Percentiles rank a stretch among this genome's conserved stretches.
phyloP scores from a whole-genome alignment of 2,113 vertebrate genomes.

The Perca flavescens region DNA sequence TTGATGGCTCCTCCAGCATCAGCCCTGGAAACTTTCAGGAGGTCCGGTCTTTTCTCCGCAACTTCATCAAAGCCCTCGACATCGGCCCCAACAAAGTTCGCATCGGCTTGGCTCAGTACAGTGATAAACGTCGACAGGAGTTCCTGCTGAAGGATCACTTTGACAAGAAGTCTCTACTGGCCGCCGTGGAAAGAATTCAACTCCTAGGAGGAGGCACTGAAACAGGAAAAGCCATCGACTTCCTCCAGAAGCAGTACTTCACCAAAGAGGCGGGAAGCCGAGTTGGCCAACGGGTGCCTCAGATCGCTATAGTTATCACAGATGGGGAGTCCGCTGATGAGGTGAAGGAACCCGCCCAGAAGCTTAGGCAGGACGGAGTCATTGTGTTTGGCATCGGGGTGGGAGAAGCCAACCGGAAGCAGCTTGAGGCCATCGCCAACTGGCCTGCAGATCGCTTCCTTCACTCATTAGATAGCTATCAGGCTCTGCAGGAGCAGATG shows the following conservation, averaged over 20 bases:
- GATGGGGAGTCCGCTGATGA: slow-evolving; percentile 79
- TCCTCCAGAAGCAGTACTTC: slow-evolving; percentile 77
- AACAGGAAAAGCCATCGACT: slow-evolving; percentile 80
- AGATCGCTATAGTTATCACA: slow-evolving; percentile 84
- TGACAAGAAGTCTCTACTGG: slow-evolving; percentile 72
- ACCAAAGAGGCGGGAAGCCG: slow-evolving; percentile 71
- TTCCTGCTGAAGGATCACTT: slow-evolving; percentile 79
- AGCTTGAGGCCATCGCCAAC: slow-evolving; percentile 80
- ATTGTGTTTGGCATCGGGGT: slow-evolving; percentile 80
- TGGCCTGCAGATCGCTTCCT: slow-evolving; percentile 77
- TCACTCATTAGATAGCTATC: slow-evolving; percentile 65
- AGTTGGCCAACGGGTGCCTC: slow-evolving; percentile 68
- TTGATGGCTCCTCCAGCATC: slow-evolving; percentile 83
- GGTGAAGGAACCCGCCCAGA: slow-evolving; percentile 61
- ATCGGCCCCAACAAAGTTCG: slow-evolving; percentile 75
- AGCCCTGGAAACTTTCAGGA: slow-evolving; percentile 71
- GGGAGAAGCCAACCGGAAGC: slow-evolving; percentile 46
- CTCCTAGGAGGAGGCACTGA: slow-evolving; percentile 59
- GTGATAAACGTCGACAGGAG: slow-evolving; percentile 55
- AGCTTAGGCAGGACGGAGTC: slow-evolving; percentile 74
- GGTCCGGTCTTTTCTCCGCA: slow-evolving; percentile 78
- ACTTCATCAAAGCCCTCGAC: slow-evolving; percentile 73
- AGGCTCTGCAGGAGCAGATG: slow-evolving; percentile 62
- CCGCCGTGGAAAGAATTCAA: slow-evolving; percentile 71
- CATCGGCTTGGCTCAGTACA: slow-evolving; percentile 84